Base-by-base conservation (phyloP, 2,888 invertebrate genomes). In the Spilarctia lutea region DNA sequence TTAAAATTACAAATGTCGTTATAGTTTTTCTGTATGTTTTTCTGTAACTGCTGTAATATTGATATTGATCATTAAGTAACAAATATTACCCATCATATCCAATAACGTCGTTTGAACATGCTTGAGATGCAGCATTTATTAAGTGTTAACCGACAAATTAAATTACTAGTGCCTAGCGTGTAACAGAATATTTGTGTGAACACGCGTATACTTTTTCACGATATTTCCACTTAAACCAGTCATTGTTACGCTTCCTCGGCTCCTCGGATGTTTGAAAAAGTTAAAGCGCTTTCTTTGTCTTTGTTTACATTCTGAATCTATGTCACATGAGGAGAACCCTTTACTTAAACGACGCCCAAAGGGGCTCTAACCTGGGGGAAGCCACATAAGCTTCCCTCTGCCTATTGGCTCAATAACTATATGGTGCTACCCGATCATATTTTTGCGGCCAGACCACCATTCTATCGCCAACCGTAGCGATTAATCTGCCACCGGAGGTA, bases 71-170 rank as follows among this genome's bases (percentile, higher is more conserved):
- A 56, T 56, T 7, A n/a, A n/a, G n/a, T 10, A 11, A 10, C 10
- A 24, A 63, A 27, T 30, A 63, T 30, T 63, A 63, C 6, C 30
- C 16, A 18, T 18, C 30, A 63, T 30, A 30, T 30, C 18, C 30
- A 63, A 63, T 63, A 18, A 63, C 30, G 7, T 16, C 79, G 80
- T 83, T 83, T 82, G 71, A 87, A 87, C 86, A 87, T 83, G 72
- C 72, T 73, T 83, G 79, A 78, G 81, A 85, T 81, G 79, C 81
- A 75, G 66, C 45, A 65, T 48, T 75, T 81, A 81, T 56, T 56
- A 69, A 65, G 18, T 82, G 79, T 82, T 78, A 76, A 81, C 80
- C 80, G 71, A 82, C 75, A 67, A 45, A 78, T 82, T 81, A 78
- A 80, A 71, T 78, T 69, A 79, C 65, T 77, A 75, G 76, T 71